These are phyloP conservation scores for Ictidomys tridecemlineatus DNA, from an alignment of 2,113 vertebrate genomes.

Conservation along the genomic window DNA sequence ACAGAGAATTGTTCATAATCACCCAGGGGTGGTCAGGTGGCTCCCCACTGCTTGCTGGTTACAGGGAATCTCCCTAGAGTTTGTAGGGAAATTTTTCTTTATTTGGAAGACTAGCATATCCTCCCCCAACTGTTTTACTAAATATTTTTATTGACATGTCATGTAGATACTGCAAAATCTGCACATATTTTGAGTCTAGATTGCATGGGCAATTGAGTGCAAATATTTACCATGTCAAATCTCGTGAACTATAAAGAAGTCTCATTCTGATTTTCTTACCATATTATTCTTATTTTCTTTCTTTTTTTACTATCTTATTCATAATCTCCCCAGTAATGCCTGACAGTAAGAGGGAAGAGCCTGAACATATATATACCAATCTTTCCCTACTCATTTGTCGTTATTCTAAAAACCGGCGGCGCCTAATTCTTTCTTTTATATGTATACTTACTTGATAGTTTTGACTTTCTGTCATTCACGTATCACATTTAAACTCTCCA, in stretches of 20 bases:
- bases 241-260: too few species aligned
- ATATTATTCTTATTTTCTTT: neutral
- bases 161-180: neutral
- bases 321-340: neutral
- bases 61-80: neutral
- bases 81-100: accelerated
- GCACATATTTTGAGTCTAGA: neutral
- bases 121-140: neutral
- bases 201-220: accelerated
- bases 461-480: neutral
- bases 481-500: neutral
- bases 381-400: neutral
- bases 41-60: too few species aligned
- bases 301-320: neutral
- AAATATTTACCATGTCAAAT: neutral
- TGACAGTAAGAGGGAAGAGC: neutral
- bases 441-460: neutral
- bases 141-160: neutral
- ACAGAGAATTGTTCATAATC: neutral
- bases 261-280: neutral
- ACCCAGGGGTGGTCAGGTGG: neutral
- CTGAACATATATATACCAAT: neutral
- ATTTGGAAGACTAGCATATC: neutral
- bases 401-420: neutral
- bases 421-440: neutral